Evolutionary conservation across 37 sponge, comb jelly and placozoan genomes (phyloP).

Genomic region (Aplysina aerophoba): DNA sequence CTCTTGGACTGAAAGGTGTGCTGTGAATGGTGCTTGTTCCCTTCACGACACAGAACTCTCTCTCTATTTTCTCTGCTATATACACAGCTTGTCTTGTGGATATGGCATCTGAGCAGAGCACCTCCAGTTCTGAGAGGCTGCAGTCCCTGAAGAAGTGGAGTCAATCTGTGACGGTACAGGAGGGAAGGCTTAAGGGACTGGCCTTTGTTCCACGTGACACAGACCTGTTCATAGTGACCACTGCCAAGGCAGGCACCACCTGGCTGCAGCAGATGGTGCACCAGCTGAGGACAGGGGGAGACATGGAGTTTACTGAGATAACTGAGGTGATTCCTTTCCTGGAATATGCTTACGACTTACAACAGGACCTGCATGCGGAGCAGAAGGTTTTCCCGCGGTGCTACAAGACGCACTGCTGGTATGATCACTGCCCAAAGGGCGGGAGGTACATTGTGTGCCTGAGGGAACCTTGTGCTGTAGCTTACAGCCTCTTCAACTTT

Average conservation of each 20-base stretch:
- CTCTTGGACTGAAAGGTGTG: no score
- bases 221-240: conserved; percentile 1
- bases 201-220: neutral
- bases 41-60: no score
- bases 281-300: conserved; percentile 13
- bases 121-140: no score
- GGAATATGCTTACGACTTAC: neutral
- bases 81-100: no score
- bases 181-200: neutral
- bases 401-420: conserved; percentile 32
- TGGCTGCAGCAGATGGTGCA: conserved; percentile 23
- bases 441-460: conserved; percentile 25
- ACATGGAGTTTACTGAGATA: neutral
- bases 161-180: neutral
- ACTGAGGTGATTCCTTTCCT: neutral
- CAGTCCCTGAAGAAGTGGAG: no score
- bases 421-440: conserved; percentile 16
- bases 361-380: neutral
- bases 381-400: conserved; percentile 24
- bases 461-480: conserved; percentile 25
- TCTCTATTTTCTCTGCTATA: no score
- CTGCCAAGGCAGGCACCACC: neutral
- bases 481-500: conserved; percentile 2
- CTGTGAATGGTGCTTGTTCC: no score
- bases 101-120: no score